Evolutionary conservation across 2,888 invertebrate genomes (phyloP).

Genomic region (Sphaerophoria rueppellii): DNA sequence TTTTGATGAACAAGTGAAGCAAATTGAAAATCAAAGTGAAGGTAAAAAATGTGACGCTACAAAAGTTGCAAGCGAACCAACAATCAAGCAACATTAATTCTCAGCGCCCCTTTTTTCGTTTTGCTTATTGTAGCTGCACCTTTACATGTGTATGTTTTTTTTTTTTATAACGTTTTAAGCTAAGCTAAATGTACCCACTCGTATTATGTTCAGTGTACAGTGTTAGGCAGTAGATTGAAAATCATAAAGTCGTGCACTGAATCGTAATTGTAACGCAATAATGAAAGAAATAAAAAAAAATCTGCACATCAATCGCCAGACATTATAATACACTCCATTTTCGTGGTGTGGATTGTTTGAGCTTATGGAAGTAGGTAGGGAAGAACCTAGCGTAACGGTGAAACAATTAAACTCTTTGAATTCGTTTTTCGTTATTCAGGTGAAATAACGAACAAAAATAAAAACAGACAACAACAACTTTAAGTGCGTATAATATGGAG

Average conservation of each 20-base stretch:
- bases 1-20: conserved; percentile 19
- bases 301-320: conserved; percentile 38
- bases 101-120: conserved; percentile 51
- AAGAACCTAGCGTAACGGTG: conserved; percentile 72
- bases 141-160: conserved; percentile 11
- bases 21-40: conserved; percentile 37
- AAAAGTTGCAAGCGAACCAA: conserved; percentile 27
- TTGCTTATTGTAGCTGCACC: conserved; percentile 23
- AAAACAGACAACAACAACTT: background rate
- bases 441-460: conserved; percentile 16
- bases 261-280: conserved; percentile 73
- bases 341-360: conserved; percentile 32
- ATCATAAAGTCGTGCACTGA: conserved; percentile 73
- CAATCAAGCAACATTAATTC: conserved; percentile 63
- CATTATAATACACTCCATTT: conserved; percentile 1
- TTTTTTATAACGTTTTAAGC: conserved; percentile 34
- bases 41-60: background rate
- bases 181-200: conserved; percentile 17
- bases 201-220: background rate
- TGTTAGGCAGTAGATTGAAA: conserved; percentile 55
- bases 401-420: conserved; percentile 72
- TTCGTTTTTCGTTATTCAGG: conserved; percentile 57
- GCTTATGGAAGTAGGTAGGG: conserved; percentile 56
- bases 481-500: background rate
- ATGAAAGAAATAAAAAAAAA: conserved; percentile 37